A percentile compares a stretch with the other conserved stretches of the same genome.
Evolutionary conservation across 2,113 vertebrate genomes (phyloP).

Genomic region (Xiphorhynchus elegans): DNA sequence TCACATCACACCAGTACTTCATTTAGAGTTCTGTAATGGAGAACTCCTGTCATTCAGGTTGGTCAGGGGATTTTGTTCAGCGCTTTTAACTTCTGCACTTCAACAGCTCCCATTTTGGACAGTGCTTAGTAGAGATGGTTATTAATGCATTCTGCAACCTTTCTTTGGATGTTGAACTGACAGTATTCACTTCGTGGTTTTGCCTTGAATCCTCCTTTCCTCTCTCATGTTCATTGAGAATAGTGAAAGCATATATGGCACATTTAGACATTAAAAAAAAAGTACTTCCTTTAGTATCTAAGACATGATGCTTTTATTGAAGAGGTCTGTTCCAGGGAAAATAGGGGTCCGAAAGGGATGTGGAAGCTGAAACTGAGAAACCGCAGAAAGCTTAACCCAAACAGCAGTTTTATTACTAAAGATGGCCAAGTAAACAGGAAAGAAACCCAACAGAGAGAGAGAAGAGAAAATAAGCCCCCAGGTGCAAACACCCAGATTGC

Average conservation of each 20-base stretch:
- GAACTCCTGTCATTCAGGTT: background rate
- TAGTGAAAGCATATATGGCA: background rate
- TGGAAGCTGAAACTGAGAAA: no score
- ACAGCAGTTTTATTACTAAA: no score
- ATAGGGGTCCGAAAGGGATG: no score
- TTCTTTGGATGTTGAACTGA: background rate
- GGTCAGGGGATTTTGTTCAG: background rate
- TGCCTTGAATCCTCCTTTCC: background rate
- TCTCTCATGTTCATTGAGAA: background rate
- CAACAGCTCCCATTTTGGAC: background rate
- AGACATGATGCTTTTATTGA: background rate
- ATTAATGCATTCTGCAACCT: background rate
- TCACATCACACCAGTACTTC: background rate
- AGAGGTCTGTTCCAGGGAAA: no score
- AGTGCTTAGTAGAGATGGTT: background rate
- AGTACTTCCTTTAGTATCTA: background rate
- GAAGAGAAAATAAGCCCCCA: no score
- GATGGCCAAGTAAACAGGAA: no score
- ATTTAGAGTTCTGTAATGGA: background rate
- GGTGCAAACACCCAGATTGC: no score
- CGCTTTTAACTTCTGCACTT: background rate
- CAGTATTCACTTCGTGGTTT: background rate
- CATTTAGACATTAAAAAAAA: background rate
- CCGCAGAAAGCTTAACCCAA: no score
- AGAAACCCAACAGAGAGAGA: no score